These are phyloP conservation scores for Eumeta japonica DNA, from an alignment of 1,140 invertebrate species.

Conservation along the genomic window DNA sequence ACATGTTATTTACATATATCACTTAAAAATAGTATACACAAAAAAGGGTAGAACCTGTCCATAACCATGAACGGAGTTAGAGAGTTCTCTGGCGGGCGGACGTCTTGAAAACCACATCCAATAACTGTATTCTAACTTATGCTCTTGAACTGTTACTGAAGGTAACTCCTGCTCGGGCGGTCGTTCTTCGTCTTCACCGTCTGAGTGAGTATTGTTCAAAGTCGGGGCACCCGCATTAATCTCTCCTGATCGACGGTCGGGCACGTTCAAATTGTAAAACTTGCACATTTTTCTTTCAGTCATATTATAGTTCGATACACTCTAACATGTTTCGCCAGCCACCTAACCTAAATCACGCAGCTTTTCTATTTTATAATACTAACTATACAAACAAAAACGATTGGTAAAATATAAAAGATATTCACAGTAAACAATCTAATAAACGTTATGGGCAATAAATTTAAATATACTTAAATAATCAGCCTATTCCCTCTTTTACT, in stretches of 20 bases:
- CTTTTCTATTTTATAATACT: constrained; percentile 23
- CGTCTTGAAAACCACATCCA: constrained; percentile 86
- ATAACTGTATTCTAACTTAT: constrained; percentile 86
- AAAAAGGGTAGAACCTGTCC: too few species aligned
- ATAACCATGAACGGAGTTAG: constrained; percentile 41
- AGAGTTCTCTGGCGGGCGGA: constrained; percentile 44
- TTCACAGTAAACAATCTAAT: constrained; percentile 1
- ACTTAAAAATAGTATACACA: too few species aligned
- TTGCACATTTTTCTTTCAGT: constrained; percentile 56
- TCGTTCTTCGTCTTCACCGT: constrained; percentile 39
- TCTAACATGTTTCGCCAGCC: constrained; percentile 53
- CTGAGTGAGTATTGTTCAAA: constrained; percentile 23
- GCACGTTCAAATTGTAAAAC: constrained; percentile 54
- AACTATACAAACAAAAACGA: constrained; percentile 9
- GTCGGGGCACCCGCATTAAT: constrained; percentile 14
- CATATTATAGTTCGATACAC: constrained; percentile 43
- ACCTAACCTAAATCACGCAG: constrained; percentile 55
- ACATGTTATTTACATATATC: too few species aligned
- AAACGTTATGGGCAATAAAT: constrained; percentile 13
- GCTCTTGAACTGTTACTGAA: constrained; percentile 73
- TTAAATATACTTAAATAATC: constrained; percentile 32
- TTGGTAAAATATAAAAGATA: background rate
- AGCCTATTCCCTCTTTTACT: constrained; percentile 51
- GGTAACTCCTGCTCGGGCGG: constrained; percentile 50
- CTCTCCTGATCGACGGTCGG: constrained; percentile 46